Evolutionary conservation across 2,888 invertebrate species (phyloP), one percentile per base, ranked within the genome.

Genomic region (Psylliodes chrysocephalus): DNA sequence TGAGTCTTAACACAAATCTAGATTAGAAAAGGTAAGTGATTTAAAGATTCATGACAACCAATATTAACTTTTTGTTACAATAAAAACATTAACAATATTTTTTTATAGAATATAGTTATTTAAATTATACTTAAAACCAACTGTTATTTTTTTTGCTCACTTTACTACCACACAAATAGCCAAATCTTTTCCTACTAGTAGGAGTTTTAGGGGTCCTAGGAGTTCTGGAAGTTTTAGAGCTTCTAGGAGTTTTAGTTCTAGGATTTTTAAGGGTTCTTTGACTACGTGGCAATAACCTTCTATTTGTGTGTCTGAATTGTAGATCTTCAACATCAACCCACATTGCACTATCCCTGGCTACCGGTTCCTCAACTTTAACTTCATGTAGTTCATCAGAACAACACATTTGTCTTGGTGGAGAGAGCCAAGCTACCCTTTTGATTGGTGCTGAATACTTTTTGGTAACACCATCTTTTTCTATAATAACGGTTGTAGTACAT

Each of bases 1-100:
- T 57, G 57, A 57, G 47, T 57, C 57, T 57, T 55, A 57, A 57
- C 57, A 57, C 57, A 57, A 57, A 57, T 54, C 47, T 57, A 57
- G 38, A 47, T 47, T 57, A 57, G 18, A 35, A 54, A 47, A 57
- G 56, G 57, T 57, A 57, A 47, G 47, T 56, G 17, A 6, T n/a
- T n/a, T n/a, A n/a, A n/a, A n/a, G n/a, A n/a, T n/a, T n/a, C n/a
- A n/a, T n/a, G n/a, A n/a, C n/a, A n/a, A n/a, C n/a, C n/a, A n/a
- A n/a, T n/a, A n/a, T n/a, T n/a, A n/a, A n/a, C n/a, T n/a, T n/a
- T n/a, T n/a, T n/a, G n/a, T n/a, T n/a, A n/a, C n/a, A n/a, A n/a
- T n/a, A n/a, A n/a, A n/a, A n/a, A n/a, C n/a, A n/a, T n/a, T n/a
- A n/a, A n/a, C n/a, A n/a, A n/a, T n/a, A n/a, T n/a, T n/a, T n/a